Conservation (phyloP, 37 sponge, comb jelly and placozoan genomes). For the Aplysina aerophoba region DNA sequence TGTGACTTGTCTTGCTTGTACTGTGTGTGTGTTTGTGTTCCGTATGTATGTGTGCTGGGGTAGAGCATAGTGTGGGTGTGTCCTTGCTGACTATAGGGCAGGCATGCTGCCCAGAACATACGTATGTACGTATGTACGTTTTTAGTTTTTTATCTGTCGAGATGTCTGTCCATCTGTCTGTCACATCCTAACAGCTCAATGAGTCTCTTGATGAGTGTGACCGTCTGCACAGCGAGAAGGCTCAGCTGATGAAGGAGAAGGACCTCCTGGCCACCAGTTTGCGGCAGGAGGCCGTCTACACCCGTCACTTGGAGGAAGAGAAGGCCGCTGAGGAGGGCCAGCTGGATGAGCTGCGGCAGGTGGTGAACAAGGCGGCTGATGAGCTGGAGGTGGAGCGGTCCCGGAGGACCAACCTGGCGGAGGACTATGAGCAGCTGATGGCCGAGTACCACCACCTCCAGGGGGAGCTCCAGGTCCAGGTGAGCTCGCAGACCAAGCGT, state of each 20-base stretch:
- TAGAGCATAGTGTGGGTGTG: conserved; percentile 14
- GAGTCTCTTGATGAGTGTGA: conserved; percentile 27
- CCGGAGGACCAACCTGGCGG: not conserved
- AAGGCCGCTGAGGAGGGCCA: conserved; percentile 7
- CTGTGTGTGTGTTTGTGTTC: conserved; percentile 37
- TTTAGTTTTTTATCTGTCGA: not conserved
- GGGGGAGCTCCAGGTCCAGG: conserved; percentile 7
- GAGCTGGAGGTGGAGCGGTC: conserved; percentile 33
- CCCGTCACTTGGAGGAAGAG: conserved; percentile 39
- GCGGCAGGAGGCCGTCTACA: conserved; percentile 37
- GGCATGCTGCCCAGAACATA: not conserved
- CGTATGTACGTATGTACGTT: not conserved
- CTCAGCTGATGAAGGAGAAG: conserved; percentile 49
- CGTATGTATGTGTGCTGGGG: conserved; percentile 28
- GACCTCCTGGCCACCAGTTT: conserved; percentile 37
- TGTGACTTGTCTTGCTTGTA: not conserved
- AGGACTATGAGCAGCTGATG: conserved; percentile 8
- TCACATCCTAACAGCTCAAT: conserved; percentile 9
- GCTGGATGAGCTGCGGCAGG: not conserved
- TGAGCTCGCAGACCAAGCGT: no score
- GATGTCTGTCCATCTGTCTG: no score
- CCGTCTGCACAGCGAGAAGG: conserved; percentile 30
- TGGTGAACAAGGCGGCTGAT: conserved; percentile 19
- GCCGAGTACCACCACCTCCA: conserved; percentile 18
- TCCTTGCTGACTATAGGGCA: no score